phyloP scores from a whole-genome alignment of 2,888 invertebrate genomes.

The Andrena minutula region DNA sequence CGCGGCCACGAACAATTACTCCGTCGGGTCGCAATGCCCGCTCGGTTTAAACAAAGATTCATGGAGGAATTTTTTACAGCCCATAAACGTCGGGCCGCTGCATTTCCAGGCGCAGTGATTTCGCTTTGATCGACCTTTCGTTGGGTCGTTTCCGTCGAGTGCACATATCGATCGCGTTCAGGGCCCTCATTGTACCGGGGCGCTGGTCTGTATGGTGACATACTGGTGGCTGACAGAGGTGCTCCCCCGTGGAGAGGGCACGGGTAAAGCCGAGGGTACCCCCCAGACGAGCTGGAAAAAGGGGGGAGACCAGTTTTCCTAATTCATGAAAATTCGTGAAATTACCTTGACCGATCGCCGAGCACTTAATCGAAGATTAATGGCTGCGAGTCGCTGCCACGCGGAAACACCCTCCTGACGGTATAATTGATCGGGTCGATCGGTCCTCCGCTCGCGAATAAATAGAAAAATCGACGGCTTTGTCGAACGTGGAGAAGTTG shows the following conservation, averaged over 20 bases:
- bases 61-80: constrained; percentile 46
- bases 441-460: neutral
- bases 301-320: constrained; percentile 76
- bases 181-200: constrained; percentile 81
- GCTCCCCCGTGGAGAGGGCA: constrained; percentile 66
- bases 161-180: constrained; percentile 82
- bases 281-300: constrained; percentile 15
- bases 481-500: neutral
- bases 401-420: constrained; percentile 18
- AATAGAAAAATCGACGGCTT: neutral
- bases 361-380: constrained; percentile 85
- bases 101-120: constrained; percentile 73
- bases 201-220: constrained; percentile 84
- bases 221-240: constrained; percentile 81
- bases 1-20: constrained; percentile 1
- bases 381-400: constrained; percentile 63
- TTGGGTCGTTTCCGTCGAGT: constrained; percentile 81
- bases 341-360: constrained; percentile 83
- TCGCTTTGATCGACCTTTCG: constrained; percentile 79
- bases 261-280: constrained; percentile 27
- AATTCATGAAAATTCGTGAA: constrained; percentile 83
- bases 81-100: constrained; percentile 51
- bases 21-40: neutral
- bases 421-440: constrained; percentile 25
- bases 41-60: constrained; percentile 44